Conservation (phyloP, 2,888 invertebrate genomes). For the Cheilosia vulpina region DNA sequence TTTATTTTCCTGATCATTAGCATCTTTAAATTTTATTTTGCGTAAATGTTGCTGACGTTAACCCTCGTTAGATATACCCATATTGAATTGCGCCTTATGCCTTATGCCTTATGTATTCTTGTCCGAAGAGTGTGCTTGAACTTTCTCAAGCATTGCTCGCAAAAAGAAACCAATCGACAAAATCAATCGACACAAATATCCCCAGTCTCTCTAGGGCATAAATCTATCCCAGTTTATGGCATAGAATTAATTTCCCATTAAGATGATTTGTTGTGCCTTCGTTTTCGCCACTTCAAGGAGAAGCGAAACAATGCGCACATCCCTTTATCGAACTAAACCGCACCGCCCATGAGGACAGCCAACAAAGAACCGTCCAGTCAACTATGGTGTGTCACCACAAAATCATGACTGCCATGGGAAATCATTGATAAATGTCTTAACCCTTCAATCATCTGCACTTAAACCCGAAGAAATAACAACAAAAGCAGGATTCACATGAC, state of each 20-base stretch:
- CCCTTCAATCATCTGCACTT: constrained; percentile 56
- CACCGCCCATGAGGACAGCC: neutral
- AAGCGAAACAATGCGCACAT: constrained; percentile 2
- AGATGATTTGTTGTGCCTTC: constrained; percentile 43
- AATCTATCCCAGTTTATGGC: constrained; percentile 21
- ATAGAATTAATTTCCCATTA: constrained; percentile 52
- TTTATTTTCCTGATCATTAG: too few species aligned
- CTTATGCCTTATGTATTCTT: too few species aligned
- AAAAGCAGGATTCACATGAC: constrained; percentile 50
- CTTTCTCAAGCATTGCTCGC: neutral
- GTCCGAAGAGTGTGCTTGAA: too few species aligned
- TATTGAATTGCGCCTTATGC: too few species aligned
- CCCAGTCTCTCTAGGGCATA: neutral
- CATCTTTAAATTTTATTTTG: too few species aligned
- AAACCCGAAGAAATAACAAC: constrained; percentile 45
- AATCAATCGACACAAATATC: neutral
- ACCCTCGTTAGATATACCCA: too few species aligned
- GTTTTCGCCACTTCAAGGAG: neutral
- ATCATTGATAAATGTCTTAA: constrained; percentile 67
- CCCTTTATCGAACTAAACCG: constrained; percentile 5
- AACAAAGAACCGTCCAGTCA: neutral
- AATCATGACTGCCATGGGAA: constrained; percentile 58
- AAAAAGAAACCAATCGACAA: neutral
- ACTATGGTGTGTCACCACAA: constrained; percentile 28
- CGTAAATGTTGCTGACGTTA: too few species aligned